Evolutionary conservation across 2,888 invertebrate species (phyloP).

Genomic region (Ectobius pallidus): DNA sequence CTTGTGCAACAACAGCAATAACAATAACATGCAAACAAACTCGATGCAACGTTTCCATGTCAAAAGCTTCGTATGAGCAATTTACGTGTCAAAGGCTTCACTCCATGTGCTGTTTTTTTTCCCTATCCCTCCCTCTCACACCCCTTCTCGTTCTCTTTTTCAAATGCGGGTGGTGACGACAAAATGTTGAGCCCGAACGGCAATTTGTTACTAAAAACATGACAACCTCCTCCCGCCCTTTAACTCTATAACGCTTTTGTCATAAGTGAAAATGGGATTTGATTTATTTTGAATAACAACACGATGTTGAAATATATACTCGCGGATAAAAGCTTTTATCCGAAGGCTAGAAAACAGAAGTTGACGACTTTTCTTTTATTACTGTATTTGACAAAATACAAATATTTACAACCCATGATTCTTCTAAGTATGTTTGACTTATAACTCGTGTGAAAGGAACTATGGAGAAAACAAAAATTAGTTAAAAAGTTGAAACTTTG

Average conservation of each 20-base stretch:
- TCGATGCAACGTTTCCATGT: constrained; percentile 8
- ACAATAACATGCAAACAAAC: constrained; percentile 15
- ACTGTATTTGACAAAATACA: too few species aligned
- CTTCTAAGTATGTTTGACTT: too few species aligned
- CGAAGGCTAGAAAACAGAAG: too few species aligned
- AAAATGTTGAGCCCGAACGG: neutral
- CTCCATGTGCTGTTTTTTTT: neutral
- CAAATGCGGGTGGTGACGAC: neutral
- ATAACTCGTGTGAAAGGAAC: too few species aligned
- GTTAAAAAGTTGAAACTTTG: too few species aligned
- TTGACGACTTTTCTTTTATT: too few species aligned
- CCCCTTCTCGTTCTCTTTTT: too few species aligned
- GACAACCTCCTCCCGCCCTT: too few species aligned
- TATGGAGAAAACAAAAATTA: too few species aligned
- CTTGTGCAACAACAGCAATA: neutral
- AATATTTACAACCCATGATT: too few species aligned
- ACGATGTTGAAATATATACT: too few species aligned
- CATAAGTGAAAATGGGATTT: neutral
- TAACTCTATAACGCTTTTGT: neutral
- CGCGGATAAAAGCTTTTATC: too few species aligned
- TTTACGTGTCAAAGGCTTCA: constrained; percentile 31
- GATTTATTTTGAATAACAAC: neutral
- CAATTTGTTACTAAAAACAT: neutral
- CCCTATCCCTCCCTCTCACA: neutral
- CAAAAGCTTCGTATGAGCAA: constrained; percentile 33